Percentiles rank a stretch among this genome's conserved stretches.
phyloP scores from a whole-genome alignment of 30 jellyfish, hydroid and myxozoan species.

The Mastigias papua region DNA sequence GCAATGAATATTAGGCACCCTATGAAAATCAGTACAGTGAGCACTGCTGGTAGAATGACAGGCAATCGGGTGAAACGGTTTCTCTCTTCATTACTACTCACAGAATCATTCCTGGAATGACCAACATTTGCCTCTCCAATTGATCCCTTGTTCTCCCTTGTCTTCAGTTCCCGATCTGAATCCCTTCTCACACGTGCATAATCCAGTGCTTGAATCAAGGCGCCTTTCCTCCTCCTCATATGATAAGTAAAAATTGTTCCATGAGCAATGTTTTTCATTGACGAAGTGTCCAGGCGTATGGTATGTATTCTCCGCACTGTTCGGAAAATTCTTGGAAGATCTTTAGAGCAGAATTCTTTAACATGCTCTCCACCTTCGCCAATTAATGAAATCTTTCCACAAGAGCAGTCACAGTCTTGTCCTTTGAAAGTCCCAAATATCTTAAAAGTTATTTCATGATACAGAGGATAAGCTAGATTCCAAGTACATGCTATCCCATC shows the following conservation, averaged over 20 bases:
- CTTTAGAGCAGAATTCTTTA: constrained; percentile 10
- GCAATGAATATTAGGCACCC: constrained; percentile 72
- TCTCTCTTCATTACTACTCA: constrained; percentile 7
- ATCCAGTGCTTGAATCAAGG: not conserved
- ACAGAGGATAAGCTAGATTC: not conserved
- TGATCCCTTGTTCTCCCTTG: not conserved
- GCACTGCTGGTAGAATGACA: constrained; percentile 65
- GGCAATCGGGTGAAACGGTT: constrained; percentile 50
- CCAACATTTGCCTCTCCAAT: not conserved
- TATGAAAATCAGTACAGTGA: constrained; percentile 69
- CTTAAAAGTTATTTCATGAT: not conserved
- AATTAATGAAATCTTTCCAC: constrained; percentile 10
- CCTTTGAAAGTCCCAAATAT: not conserved
- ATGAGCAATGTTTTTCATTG: not conserved
- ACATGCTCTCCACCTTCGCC: not conserved
- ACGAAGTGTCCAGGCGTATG: not conserved
- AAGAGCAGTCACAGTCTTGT: constrained; percentile 44
- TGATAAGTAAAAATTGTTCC: not conserved
- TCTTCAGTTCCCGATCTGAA: not conserved
- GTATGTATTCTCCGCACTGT: not conserved
- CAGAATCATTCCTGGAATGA: constrained; percentile 23
- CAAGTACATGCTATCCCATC: constrained; percentile 15
- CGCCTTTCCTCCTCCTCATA: not conserved
- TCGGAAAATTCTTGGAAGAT: constrained; percentile 22
- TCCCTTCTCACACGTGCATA: constrained; percentile 6